A percentile compares a stretch with the other conserved stretches of the same genome.
Conservation (phyloP, 2,888 invertebrate genomes). For the Saturnia japonica region DNA sequence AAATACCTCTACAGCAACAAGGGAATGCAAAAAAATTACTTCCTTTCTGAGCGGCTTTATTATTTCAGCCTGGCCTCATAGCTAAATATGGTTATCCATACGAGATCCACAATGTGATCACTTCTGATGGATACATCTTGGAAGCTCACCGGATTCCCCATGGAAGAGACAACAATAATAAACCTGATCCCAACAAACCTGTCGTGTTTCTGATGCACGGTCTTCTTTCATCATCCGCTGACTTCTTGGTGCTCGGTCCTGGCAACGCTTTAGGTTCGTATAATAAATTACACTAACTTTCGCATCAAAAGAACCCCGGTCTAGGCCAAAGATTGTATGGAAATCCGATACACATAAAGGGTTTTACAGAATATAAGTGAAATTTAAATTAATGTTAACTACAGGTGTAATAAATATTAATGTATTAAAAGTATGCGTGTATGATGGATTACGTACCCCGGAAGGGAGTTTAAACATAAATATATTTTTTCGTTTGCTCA, state of each 20-base stretch:
- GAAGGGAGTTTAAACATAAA: no score
- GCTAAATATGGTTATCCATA: constrained; percentile 57
- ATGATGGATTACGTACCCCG: no score
- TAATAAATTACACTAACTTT: not conserved
- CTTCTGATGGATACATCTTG: constrained; percentile 56
- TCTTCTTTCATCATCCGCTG: constrained; percentile 57
- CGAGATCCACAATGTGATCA: constrained; percentile 50
- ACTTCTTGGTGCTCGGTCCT: constrained; percentile 53
- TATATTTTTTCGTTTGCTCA: no score
- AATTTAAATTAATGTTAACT: no score
- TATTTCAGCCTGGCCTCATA: constrained; percentile 50
- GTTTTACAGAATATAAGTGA: no score
- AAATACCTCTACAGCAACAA: no score
- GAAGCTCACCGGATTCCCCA: constrained; percentile 57
- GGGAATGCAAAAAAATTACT: no score
- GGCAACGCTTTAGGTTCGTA: constrained; percentile 48
- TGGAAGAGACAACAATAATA: constrained; percentile 44
- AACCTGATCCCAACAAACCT: constrained; percentile 36
- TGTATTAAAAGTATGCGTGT: no score
- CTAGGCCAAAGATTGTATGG: no score
- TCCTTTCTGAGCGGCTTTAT: not conserved
- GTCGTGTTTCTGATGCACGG: constrained; percentile 55
- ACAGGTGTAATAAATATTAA: no score
- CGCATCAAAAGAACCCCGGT: no score
- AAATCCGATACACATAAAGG: no score